phyloP scores from a whole-genome alignment of 2,888 invertebrate genomes.

The Anorthoa munda region DNA sequence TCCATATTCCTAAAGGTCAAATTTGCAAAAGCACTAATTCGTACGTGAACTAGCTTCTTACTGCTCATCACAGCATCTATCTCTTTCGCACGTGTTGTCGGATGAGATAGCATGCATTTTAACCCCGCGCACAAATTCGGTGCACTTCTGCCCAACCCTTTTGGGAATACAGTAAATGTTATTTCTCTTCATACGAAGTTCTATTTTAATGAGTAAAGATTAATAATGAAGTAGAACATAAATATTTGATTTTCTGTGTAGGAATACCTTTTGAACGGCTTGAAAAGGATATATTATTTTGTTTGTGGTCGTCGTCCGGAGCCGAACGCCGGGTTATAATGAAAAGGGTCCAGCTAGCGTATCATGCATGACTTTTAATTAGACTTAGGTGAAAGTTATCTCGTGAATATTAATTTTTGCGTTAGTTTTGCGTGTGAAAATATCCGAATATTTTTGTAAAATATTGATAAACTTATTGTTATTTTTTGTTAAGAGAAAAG shows the following conservation, averaged over 20 bases:
- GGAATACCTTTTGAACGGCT: conserved; percentile 35
- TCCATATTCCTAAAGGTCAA: too few species aligned
- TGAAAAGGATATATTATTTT: conserved; percentile 58
- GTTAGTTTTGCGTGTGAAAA: background rate
- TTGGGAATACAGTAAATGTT: too few species aligned
- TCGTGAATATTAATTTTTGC: conserved; percentile 28
- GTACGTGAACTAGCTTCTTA: too few species aligned
- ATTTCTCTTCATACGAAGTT: conserved; percentile 17
- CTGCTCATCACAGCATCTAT: too few species aligned
- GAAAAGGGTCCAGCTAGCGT: conserved; percentile 51
- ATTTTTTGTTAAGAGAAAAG: background rate
- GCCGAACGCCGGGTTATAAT: conserved; percentile 42
- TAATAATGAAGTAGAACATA: conserved; percentile 51
- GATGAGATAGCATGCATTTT: too few species aligned
- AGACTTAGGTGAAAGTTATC: conserved; percentile 22
- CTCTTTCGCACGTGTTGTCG: too few species aligned
- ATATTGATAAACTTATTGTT: background rate
- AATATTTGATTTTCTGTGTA: conserved; percentile 58
- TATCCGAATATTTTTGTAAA: background rate
- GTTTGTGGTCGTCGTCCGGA: conserved; percentile 44
- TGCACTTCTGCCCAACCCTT: too few species aligned
- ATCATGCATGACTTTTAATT: conserved; percentile 54
- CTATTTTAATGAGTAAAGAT: conserved; percentile 44
- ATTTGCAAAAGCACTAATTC: too few species aligned
- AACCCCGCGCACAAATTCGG: too few species aligned